Conservation (phyloP, 1,140 invertebrate genomes). For the Pogonomyrmex californicus region DNA sequence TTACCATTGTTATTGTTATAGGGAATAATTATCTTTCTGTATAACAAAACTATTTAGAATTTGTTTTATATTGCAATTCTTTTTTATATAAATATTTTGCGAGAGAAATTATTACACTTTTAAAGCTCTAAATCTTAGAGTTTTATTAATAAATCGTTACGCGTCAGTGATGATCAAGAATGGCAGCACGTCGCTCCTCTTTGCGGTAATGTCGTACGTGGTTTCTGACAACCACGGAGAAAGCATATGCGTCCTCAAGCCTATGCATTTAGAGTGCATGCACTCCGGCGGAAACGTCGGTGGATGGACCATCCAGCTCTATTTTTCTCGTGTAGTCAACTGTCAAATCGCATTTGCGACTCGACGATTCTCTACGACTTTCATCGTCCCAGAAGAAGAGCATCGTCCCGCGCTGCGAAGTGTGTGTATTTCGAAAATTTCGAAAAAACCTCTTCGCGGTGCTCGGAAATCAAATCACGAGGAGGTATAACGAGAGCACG, state of each 20-base stretch:
- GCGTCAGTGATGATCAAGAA: conserved; percentile 17
- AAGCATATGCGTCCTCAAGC: conserved; percentile 7
- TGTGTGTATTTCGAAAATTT: conserved; percentile 41
- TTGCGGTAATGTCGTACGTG: conserved; percentile 18
- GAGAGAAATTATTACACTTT: neutral
- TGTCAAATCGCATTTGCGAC: conserved; percentile 51
- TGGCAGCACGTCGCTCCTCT: conserved; percentile 9
- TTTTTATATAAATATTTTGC: neutral
- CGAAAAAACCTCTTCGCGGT: conserved; percentile 34
- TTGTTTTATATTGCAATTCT: conserved; percentile 7
- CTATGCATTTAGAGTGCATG: conserved; percentile 58
- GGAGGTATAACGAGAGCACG: conserved; percentile 28
- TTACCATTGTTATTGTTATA: neutral
- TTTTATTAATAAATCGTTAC: neutral
- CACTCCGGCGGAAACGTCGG: conserved; percentile 42
- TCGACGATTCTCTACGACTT: conserved; percentile 28
- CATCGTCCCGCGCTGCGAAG: neutral
- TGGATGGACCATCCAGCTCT: conserved; percentile 53
- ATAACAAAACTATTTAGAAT: neutral
- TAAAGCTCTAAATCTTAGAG: neutral
- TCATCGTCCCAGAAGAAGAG: neutral
- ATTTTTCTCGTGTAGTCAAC: conserved; percentile 57
- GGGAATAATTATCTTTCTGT: conserved; percentile 12
- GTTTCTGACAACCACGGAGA: conserved; percentile 13
- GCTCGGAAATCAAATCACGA: conserved; percentile 23